phyloP scores from a whole-genome alignment of 53 echinoderm and acorn worm genomes.

The Echinarachnius parma region DNA sequence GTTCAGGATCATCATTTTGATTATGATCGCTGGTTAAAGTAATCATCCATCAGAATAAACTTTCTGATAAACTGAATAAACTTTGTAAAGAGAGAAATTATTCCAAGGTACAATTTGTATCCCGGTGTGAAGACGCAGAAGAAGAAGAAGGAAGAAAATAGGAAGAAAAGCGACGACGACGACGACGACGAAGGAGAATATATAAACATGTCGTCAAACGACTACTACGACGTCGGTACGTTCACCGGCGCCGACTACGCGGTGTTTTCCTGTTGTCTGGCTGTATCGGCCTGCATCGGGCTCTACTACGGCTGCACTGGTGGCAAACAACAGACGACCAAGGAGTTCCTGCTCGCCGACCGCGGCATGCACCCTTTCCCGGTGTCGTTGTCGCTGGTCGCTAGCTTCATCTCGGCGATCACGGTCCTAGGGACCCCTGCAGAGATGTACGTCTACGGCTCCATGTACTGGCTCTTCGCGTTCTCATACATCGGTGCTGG shows the following conservation, averaged over 20 bases:
- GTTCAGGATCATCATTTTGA: no score
- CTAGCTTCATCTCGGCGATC: slow-evolving; percentile 67
- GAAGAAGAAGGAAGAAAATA: no score
- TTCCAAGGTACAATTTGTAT: no score
- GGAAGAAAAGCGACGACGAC: no score
- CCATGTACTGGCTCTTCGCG: slow-evolving; percentile 65
- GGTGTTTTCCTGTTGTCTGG: slow-evolving; percentile 54
- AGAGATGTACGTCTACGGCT: slow-evolving; percentile 63
- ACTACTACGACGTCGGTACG: slow-evolving; percentile 35
- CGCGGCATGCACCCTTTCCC: slow-evolving; percentile 68
- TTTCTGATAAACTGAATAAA: no score
- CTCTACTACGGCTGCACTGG: slow-evolving; percentile 67
- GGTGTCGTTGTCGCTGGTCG: slow-evolving; percentile 57
- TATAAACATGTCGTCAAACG: background rate
- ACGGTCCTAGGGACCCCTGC: slow-evolving; percentile 76
- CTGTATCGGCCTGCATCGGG: slow-evolving; percentile 62
- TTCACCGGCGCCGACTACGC: slow-evolving; percentile 63
- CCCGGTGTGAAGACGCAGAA: no score
- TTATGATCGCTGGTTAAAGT: no score
- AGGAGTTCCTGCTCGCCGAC: slow-evolving; percentile 70
- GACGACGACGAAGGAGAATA: no score
- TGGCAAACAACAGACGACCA: slow-evolving; percentile 63
- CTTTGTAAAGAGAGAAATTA: no score
- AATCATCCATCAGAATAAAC: no score
- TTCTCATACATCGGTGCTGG: slow-evolving; percentile 52